phyloP scores from a whole-genome alignment of 2,113 vertebrate genomes.

The Myiozetetes cayanensis region DNA sequence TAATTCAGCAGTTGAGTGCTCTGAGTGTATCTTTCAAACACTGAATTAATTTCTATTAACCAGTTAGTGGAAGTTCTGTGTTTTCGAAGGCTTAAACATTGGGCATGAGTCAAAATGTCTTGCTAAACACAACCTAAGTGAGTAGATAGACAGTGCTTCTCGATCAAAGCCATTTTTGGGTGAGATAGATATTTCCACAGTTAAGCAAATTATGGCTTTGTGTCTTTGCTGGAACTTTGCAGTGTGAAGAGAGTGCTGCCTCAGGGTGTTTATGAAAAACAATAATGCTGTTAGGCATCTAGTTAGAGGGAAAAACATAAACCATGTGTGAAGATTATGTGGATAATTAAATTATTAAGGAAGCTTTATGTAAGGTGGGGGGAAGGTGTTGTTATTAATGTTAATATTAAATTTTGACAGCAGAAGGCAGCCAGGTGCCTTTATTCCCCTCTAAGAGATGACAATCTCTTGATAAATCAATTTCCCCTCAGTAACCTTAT shows the following conservation, averaged over 20 bases:
- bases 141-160: not conserved
- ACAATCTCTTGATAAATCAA: constrained; percentile 27
- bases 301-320: not conserved
- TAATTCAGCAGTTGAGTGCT: not conserved
- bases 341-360: constrained; percentile 38
- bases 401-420: constrained; percentile 27
- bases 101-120: not conserved
- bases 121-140: not conserved
- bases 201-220: not conserved
- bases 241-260: not conserved
- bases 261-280: not conserved
- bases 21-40: not conserved
- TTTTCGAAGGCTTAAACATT: not conserved
- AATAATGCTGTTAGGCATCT: not conserved
- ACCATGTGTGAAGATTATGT: not conserved
- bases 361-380: not conserved
- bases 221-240: not conserved
- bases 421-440: constrained; percentile 16
- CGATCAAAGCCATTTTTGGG: not conserved
- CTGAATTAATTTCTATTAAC: not conserved
- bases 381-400: not conserved
- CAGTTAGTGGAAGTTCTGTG: not conserved
- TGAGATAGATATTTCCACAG: not conserved
- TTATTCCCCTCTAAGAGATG: not conserved
- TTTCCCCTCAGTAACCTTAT: not conserved